These are phyloP conservation scores for Drosophila cognata DNA, from an alignment of 2,888 invertebrate species.

Conservation along the genomic window DNA sequence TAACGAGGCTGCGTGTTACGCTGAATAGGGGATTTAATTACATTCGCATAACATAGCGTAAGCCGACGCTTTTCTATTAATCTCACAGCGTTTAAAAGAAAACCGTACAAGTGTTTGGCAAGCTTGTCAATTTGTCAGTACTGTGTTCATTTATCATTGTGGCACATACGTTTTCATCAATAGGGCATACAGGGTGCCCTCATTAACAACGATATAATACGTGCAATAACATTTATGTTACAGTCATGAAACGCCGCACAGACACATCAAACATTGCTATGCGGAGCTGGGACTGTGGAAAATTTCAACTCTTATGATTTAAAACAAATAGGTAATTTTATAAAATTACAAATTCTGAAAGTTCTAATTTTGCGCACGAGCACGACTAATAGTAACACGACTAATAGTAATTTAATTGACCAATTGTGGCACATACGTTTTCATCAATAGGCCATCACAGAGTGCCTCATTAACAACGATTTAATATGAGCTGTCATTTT, in stretches of 20 bases:
- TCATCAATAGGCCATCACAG: no score
- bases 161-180: conserved; percentile 69
- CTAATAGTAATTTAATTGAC: neutral
- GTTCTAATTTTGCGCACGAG: neutral
- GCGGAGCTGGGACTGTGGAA: conserved; percentile 83
- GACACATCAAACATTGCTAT: conserved; percentile 70
- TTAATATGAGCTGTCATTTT: neutral
- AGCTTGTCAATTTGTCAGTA: conserved; percentile 63
- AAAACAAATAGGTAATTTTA: no score
- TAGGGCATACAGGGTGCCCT: conserved; percentile 27
- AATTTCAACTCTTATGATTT: neutral
- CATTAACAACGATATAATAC: conserved; percentile 74
- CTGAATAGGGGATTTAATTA: conserved; percentile 66
- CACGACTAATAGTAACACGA: neutral
- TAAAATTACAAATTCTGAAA: neutral
- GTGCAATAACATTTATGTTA: conserved; percentile 62
- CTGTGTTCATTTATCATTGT: conserved; percentile 58
- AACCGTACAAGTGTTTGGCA: conserved; percentile 42
- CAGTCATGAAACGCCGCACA: conserved; percentile 80
- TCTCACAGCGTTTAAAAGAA: conserved; percentile 81
- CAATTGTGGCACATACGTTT: neutral
- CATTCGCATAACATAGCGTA: conserved; percentile 85
- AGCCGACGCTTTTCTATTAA: conserved; percentile 81
- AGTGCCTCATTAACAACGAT: neutral
- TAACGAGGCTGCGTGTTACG: conserved; percentile 85